phyloP scores from a whole-genome alignment of 1,140 invertebrate species.

The Drosophila busckii region DNA sequence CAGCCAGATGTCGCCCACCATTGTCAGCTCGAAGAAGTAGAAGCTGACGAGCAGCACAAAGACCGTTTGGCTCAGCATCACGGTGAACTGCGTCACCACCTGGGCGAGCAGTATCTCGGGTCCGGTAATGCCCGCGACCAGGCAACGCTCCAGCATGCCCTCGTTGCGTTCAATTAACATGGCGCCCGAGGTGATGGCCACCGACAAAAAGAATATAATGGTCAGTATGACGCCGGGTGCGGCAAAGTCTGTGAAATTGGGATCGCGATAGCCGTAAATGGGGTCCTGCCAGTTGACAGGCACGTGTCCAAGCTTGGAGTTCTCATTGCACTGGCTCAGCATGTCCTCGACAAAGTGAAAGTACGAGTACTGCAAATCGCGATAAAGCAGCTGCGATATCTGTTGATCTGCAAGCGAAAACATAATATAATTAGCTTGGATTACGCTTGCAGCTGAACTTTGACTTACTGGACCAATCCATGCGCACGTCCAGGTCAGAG shows the following conservation, averaged over 20 bases:
- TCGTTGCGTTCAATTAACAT: constrained; percentile 95
- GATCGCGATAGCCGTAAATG: constrained; percentile 90
- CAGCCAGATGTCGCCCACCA: constrained; percentile 87
- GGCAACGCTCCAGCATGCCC: constrained; percentile 91
- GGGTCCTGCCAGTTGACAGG: constrained; percentile 90
- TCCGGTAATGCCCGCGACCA: constrained; percentile 88
- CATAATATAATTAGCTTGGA: neutral
- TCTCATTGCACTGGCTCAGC: constrained; percentile 84
- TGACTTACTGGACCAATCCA: constrained; percentile 94
- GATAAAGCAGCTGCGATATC: constrained; percentile 89
- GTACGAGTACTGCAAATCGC: constrained; percentile 87
- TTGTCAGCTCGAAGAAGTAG: constrained; percentile 88
- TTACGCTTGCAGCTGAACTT: neutral
- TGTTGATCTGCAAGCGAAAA: constrained; percentile 89
- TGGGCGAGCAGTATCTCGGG: constrained; percentile 90
- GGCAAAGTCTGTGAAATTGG: constrained; percentile 96
- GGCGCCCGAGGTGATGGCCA: constrained; percentile 93
- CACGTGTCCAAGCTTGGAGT: constrained; percentile 85
- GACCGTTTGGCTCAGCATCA: constrained; percentile 91
- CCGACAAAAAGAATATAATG: constrained; percentile 96
- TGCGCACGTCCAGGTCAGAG: constrained; percentile 87
- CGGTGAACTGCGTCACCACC: constrained; percentile 91
- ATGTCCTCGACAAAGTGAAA: constrained; percentile 85
- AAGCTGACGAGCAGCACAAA: constrained; percentile 92
- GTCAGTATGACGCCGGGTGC: constrained; percentile 95